Evolutionary conservation across 2,113 vertebrate genomes (phyloP), one percentile per base, ranked within the genome.

Genomic region (Elgaria multicarinata): DNA sequence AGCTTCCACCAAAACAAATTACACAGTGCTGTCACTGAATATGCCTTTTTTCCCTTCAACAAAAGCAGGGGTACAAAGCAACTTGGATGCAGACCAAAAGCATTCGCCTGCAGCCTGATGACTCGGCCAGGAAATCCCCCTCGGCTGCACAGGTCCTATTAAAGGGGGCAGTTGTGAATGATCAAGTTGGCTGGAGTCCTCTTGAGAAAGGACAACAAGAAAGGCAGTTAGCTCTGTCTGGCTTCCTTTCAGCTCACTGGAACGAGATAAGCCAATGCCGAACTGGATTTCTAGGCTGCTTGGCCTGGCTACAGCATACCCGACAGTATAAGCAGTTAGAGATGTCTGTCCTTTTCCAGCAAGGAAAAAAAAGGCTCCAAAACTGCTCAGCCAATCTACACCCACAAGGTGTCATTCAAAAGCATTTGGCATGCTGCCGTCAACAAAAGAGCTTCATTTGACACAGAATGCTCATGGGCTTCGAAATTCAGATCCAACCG

Each of bases 151-250:
- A 55, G 85, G 84, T 72, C 87, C 76, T 91, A 87, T 24, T 55
- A 66, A 24, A 79, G 66, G 89, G 58, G 67, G 66, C 86, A 31
- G 69, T 83, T 78, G 88, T 36, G 88, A 90, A 84, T 1, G 90
- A 95, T 94, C 90, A 90, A 64, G 81, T 92, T 89, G 91, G 83
- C 75, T 78, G 2, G 33, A 89, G 78, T 87, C 55, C 71, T 93
- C 12, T 1, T 87, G 89, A 93, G 90, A 58, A 93, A 92, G 89
- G 94, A 92, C 91, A 91, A 79, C 85, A 88, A 93, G 91, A 89
- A 81, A 91, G 91, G 75, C 9, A n/a, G 67, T 84, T 94, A 93
- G 46, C 55, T 87, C 92, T 28, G 71, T 91, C 90, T 95, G 93
- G 92, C 36, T 92, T 46, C n/a, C 83, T 93, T 78, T 44, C 88